Conservation (phyloP, 1,140 invertebrate species). For the Tribolium madens region DNA sequence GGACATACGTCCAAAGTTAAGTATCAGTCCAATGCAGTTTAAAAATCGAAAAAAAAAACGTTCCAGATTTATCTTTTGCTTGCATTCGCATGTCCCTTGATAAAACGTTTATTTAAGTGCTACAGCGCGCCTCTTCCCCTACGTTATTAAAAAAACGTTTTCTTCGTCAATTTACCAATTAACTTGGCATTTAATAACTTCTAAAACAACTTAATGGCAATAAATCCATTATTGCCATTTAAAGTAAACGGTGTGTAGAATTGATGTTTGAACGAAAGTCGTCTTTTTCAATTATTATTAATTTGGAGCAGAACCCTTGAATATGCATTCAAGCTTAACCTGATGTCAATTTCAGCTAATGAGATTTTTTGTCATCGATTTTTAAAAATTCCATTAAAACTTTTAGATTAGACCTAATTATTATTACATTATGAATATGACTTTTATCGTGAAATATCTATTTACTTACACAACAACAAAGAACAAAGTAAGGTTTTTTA, state of each 20-base stretch:
- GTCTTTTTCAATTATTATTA: constrained; percentile 21
- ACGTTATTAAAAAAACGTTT: background rate
- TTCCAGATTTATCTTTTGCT: too few relatives aligned
- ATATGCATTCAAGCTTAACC: constrained; percentile 9
- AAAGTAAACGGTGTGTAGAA: background rate
- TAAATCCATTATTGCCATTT: constrained; percentile 19
- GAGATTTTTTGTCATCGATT: constrained; percentile 33
- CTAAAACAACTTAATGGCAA: constrained; percentile 22
- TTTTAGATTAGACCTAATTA: constrained; percentile 30
- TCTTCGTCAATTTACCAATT: constrained; percentile 1
- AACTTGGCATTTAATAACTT: background rate
- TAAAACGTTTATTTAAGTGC: background rate
- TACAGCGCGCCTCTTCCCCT: background rate
- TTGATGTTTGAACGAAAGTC: background rate
- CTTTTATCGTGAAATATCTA: background rate
- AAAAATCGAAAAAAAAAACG: too few relatives aligned
- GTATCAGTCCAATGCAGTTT: too few relatives aligned
- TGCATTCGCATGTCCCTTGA: background rate
- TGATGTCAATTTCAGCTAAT: constrained; percentile 32
- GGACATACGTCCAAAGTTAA: too few relatives aligned
- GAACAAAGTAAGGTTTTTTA: background rate
- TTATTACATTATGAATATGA: constrained; percentile 4
- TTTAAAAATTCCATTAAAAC: constrained; percentile 40
- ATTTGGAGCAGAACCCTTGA: constrained; percentile 18
- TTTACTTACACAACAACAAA: background rate